Evolutionary conservation across 2,888 invertebrate species (phyloP).

Genomic region (Anagyrus pseudococci): DNA sequence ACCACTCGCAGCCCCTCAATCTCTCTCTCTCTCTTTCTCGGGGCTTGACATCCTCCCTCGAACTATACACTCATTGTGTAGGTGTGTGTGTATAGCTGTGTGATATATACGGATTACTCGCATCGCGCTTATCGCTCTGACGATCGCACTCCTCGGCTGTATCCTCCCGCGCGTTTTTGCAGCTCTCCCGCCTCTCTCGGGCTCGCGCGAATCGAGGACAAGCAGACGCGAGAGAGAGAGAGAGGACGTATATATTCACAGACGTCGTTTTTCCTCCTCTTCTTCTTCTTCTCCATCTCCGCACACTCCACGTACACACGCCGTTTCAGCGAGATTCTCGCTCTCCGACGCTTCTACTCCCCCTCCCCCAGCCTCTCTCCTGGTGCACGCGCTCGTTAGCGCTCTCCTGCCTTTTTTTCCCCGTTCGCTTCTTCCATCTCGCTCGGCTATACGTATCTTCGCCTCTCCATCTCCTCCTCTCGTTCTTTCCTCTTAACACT

Average conservation of each 20-base stretch:
- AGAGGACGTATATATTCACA: not conserved
- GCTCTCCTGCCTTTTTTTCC: slow-evolving; percentile 14
- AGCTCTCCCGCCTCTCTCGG: too few species aligned
- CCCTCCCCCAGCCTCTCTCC: not conserved
- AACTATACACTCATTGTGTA: too few species aligned
- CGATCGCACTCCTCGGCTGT: too few species aligned
- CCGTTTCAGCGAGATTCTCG: too few species aligned
- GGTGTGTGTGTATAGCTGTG: too few species aligned
- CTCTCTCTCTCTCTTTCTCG: too few species aligned
- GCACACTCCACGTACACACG: not conserved
- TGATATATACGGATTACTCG: too few species aligned
- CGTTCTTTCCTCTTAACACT: not conserved
- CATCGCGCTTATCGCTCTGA: too few species aligned
- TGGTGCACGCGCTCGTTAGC: slow-evolving; percentile 12
- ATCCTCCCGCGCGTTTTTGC: too few species aligned
- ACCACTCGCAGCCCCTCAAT: too few species aligned
- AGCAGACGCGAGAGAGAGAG: too few species aligned
- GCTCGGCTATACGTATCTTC: not conserved
- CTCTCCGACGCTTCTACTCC: not conserved
- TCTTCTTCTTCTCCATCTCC: not conserved
- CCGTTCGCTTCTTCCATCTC: not conserved
- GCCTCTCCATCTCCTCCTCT: not conserved
- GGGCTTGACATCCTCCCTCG: too few species aligned
- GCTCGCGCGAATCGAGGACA: slow-evolving; percentile 30
- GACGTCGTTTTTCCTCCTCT: slow-evolving; percentile 24